Evolutionary conservation across 2,888 invertebrate genomes (phyloP), one percentile per base, ranked within the genome.

Genomic region (Phyllotreta cruciferae): DNA sequence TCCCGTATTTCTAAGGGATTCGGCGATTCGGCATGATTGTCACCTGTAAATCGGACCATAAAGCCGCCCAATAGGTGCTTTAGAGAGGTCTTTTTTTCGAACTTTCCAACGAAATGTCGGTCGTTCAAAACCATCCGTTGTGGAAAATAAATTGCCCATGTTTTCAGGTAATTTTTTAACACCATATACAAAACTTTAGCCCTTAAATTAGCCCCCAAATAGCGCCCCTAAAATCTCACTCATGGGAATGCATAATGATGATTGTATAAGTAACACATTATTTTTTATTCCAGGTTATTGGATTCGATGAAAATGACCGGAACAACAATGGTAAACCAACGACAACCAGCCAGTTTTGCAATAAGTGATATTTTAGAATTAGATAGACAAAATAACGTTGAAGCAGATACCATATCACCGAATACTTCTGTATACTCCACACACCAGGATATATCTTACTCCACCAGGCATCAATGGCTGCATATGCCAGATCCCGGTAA

Each of bases 361-460:
- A 96, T 96, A 75, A 93, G 94, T 73, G 96, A 96, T 80, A 96
- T 96, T 76, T 84, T 96, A 76, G 95, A 96, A 74, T 84, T 96
- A 74, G 94, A 94, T 76, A 92, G 92, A 71, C 74, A 78, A 60
- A 71, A 71, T 85, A 84, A 67, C 57, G 67, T 70, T 45, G 73
- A 73, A 56, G 75, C 84, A 69, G 85, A 84, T 72, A 75, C 80
- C 11, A 67, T 69, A 1, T 72, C 82, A 7, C 73, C 81, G 5
- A 76, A 81, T 14, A 81, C 71, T 10, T 66, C 77, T 4, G 65
- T 76, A 36, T 76, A 75, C 60, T 66, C 75, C 42, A 64, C 72
- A 7, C 74, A 69, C 34, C 74, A 69, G 10, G 78, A 78, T 66
- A 60, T 78, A 13, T 67, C 73, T 6, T 77, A 77, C 61, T 71